A percentile compares a stretch with the other conserved stretches of the same genome.
These are phyloP conservation scores for Forbesichthys papilliferus DNA, from an alignment of 2,113 vertebrate species.

Conservation along the genomic window DNA sequence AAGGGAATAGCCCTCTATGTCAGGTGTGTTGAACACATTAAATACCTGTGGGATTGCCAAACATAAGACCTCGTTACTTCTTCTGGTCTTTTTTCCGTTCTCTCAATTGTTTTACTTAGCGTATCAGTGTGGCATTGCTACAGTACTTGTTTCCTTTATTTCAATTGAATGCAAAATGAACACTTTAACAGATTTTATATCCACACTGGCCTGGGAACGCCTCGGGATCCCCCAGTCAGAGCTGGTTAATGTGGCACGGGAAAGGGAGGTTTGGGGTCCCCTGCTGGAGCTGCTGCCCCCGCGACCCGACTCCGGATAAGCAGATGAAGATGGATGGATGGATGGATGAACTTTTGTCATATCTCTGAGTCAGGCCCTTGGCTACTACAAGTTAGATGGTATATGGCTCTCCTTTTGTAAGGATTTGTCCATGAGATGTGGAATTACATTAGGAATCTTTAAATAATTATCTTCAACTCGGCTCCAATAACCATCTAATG, in stretches of 20 bases:
- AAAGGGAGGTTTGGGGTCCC: too few species aligned
- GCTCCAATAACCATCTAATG: too few species aligned
- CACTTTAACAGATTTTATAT: too few species aligned
- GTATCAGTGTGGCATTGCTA: not conserved
- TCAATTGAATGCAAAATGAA: slow-evolving; percentile 12
- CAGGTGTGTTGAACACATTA: too few species aligned
- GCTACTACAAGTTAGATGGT: not conserved
- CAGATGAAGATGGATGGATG: too few species aligned
- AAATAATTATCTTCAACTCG: not conserved
- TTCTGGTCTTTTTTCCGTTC: not conserved
- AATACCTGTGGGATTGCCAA: not conserved
- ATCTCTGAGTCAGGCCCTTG: slow-evolving; percentile 55
- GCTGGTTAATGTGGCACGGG: too few species aligned
- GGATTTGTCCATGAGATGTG: slow-evolving; percentile 2
- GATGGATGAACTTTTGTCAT: slow-evolving; percentile 21
- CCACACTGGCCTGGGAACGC: too few species aligned
- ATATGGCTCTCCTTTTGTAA: slow-evolving; percentile 6
- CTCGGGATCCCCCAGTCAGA: too few species aligned
- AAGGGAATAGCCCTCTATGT: too few species aligned
- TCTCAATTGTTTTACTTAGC: not conserved
- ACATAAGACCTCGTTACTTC: not conserved
- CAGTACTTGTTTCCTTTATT: not conserved
- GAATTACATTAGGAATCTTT: slow-evolving; percentile 2
- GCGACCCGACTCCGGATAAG: too few species aligned
- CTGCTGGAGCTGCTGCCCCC: too few species aligned